Evolutionary conservation across 2,888 invertebrate genomes (phyloP), one percentile per base, ranked within the genome.

Genomic region (Onchidella celtica): DNA sequence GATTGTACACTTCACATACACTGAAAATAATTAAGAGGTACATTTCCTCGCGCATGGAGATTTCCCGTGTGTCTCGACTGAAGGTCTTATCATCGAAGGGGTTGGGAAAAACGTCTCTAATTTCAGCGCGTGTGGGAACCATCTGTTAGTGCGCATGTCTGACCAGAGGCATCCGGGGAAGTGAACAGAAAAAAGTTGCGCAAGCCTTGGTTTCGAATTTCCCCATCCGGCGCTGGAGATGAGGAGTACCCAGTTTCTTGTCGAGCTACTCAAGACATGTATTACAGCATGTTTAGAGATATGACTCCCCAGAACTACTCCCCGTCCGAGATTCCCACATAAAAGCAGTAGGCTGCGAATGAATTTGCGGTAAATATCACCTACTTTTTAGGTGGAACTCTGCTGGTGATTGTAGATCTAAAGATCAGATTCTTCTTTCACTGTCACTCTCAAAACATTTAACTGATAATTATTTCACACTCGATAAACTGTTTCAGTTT

Each of bases 141-240:
- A 74, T 74, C 61, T 74, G 74, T 61, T 74, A 61, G 3, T 74
- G 61, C 61, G 61, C 74, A 74, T 74, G 74, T 74, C 61, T 34
- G 36, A 36, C 74, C 1, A 0, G 59, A 59, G 27, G 57, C 38
- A 74, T 32, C 73, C 2, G 21, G 73, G 73, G 36, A 74, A n/a
- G 59, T 59, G 27, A 24, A 61, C 0, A 36, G n/a, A n/a, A 36
- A 24, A 61, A n/a, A 74, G 74, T 74, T 74, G 61, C 74, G 74
- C 61, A 74, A 74, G 38, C 32, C 32, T 34, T 36, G 24, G 74
- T 74, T 34, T 74, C 74, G 9, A 14, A 27, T 74, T 74, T 38
- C 74, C 61, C 32, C 0, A 17, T 38, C 61, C n/a, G 59, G 24
- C 61, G 29, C 61, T 59, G 34, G 61, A 27, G 74, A 21, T 74